Percentiles rank a stretch among this genome's conserved stretches.
phyloP scores from a whole-genome alignment of 2,797 vertebrate species.

The Nasua narica region DNA sequence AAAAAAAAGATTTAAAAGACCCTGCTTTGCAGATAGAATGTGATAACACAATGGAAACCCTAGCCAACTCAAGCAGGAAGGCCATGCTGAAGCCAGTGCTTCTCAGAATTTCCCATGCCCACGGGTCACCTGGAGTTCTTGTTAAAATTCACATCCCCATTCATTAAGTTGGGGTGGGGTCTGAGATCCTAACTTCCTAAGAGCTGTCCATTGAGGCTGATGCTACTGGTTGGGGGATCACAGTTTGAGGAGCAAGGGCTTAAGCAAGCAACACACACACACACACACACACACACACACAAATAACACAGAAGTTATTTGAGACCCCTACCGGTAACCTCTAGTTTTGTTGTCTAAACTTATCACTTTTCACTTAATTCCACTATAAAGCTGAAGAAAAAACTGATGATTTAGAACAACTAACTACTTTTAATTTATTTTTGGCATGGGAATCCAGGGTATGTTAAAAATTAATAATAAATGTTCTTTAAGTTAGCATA shows the following conservation, averaged over 20 bases:
- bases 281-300: not conserved
- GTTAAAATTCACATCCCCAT: not conserved
- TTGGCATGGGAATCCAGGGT: not conserved
- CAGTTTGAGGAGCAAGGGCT: not conserved
- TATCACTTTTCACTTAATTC: not conserved
- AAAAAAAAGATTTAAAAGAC: not conserved
- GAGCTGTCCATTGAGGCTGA: not conserved
- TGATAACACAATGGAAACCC: not conserved
- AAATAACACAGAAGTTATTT: not conserved
- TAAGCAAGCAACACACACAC: not conserved
- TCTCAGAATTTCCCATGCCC: not conserved
- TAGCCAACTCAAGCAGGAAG: not conserved
- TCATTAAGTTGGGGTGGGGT: not conserved
- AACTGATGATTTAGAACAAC: not conserved
- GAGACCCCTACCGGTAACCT: not conserved
- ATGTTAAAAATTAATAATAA: constrained; percentile 27
- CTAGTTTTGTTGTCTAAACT: not conserved
- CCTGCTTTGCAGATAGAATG: not conserved
- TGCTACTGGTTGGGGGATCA: not conserved
- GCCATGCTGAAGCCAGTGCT: not conserved
- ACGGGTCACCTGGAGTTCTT: not conserved
- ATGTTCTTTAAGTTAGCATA: not conserved
- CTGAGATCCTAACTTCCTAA: not conserved
- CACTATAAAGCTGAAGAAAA: not conserved
- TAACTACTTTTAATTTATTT: constrained; percentile 18